A percentile compares a stretch with the other conserved stretches of the same genome.
These are phyloP conservation scores for Recurvirostra avosetta DNA, from an alignment of 2,113 vertebrate species.

Conservation along the genomic window DNA sequence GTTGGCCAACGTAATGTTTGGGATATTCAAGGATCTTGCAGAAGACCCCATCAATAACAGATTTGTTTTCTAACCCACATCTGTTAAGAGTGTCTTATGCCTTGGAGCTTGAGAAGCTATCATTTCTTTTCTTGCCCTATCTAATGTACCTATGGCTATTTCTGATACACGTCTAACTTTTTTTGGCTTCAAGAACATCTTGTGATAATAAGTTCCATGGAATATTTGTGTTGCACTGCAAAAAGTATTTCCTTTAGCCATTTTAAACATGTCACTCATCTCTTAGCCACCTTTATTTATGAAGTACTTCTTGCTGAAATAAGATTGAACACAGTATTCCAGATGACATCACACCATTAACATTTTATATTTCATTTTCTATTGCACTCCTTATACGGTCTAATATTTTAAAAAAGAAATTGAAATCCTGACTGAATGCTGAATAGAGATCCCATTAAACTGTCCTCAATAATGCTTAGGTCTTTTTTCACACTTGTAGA, in stretches of 20 bases:
- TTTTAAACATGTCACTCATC: neutral
- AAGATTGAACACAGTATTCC: neutral
- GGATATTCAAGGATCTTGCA: neutral
- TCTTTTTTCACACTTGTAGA: neutral
- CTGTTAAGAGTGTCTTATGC: neutral
- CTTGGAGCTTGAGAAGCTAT: neutral
- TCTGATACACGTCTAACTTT: neutral
- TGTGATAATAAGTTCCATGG: neutral
- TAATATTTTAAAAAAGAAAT: neutral
- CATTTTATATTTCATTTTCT: neutral
- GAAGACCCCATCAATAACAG: neutral
- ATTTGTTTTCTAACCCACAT: neutral
- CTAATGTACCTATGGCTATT: neutral
- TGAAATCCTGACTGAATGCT: neutral
- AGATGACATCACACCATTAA: neutral
- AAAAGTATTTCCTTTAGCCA: neutral
- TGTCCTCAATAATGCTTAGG: neutral
- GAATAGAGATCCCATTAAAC: neutral
- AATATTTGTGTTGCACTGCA: neutral
- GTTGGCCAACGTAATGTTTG: neutral
- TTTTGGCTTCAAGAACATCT: neutral
- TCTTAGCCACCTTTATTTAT: neutral
- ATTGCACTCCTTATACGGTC: neutral
- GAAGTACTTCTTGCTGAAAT: neutral
- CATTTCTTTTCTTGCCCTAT: neutral